A percentile compares a stretch with the other conserved stretches of the same genome.
phyloP scores from a whole-genome alignment of 2,888 invertebrate genomes.

The Odiellus spinosus region DNA sequence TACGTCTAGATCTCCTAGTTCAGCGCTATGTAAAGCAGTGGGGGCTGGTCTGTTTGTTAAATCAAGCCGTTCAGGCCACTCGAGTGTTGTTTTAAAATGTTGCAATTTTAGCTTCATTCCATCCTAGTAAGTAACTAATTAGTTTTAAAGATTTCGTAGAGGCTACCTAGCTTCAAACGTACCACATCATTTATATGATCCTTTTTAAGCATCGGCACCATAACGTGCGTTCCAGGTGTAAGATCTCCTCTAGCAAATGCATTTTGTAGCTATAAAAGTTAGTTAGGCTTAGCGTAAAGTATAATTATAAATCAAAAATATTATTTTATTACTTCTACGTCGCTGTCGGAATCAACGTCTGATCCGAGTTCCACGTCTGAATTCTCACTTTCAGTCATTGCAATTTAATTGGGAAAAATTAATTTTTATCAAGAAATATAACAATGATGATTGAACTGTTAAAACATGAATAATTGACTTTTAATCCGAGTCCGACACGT shows the following conservation, averaged over 20 bases:
- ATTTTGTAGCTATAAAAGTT: conserved; percentile 54
- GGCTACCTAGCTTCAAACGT: conserved; percentile 30
- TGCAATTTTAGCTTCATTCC: conserved; percentile 52
- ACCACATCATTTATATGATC: conserved; percentile 48
- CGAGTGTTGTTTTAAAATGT: conserved; percentile 51
- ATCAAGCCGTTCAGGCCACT: conserved; percentile 77
- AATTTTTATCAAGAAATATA: too few species aligned
- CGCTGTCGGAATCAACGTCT: conserved; percentile 6
- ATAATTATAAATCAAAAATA: neutral
- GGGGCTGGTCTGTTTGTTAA: conserved; percentile 40
- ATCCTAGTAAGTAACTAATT: conserved; percentile 19
- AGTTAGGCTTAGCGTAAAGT: neutral
- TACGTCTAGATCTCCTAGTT: conserved; percentile 7
- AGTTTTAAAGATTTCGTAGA: too few species aligned
- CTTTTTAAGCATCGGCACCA: conserved; percentile 27
- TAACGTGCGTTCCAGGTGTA: conserved; percentile 62
- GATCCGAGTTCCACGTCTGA: neutral
- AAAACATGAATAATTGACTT: too few species aligned
- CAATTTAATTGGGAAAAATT: neutral
- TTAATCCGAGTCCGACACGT: too few species aligned
- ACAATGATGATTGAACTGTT: too few species aligned
- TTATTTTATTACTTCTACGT: neutral
- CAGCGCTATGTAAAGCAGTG: neutral
- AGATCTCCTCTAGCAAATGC: conserved; percentile 70
- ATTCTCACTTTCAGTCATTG: neutral